These are phyloP conservation scores for Lepidotrigona ventralis DNA, from an alignment of 1,140 invertebrate species.

Conservation along the genomic window DNA sequence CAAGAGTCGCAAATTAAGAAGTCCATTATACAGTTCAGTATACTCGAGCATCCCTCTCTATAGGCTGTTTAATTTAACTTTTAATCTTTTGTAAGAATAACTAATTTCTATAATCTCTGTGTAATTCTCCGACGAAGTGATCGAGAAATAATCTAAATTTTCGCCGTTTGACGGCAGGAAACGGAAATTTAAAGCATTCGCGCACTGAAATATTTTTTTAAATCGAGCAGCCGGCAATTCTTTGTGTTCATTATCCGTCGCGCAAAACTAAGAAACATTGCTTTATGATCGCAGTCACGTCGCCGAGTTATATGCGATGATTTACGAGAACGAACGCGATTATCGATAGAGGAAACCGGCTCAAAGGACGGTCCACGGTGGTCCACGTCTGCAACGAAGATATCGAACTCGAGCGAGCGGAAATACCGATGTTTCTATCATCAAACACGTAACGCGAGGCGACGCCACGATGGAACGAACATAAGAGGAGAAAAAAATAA, in stretches of 20 bases:
- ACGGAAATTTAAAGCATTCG: neutral
- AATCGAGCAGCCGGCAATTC: neutral
- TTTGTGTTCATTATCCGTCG: neutral
- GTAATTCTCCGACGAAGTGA: too few species aligned
- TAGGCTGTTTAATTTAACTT: too few species aligned
- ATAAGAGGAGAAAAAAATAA: neutral
- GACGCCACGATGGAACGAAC: neutral
- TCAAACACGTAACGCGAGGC: neutral
- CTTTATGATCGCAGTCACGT: conserved; percentile 3
- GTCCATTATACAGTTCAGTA: too few species aligned
- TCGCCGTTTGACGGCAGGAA: too few species aligned
- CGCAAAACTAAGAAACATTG: neutral
- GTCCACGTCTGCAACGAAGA: conserved; percentile 17
- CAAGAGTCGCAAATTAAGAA: too few species aligned
- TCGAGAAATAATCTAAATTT: too few species aligned
- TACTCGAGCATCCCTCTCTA: too few species aligned
- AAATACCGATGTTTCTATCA: conserved; percentile 33
- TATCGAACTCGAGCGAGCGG: conserved; percentile 35
- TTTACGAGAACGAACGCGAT: conserved; percentile 26
- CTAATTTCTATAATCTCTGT: too few species aligned
- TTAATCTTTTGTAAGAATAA: too few species aligned
- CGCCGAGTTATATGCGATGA: conserved; percentile 8
- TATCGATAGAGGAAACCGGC: conserved; percentile 17
- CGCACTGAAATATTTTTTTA: neutral
- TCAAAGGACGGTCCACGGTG: neutral